Evolutionary conservation across 2,797 vertebrate genomes (phyloP), one percentile per base, ranked within the genome.

Genomic region (Zalophus californianus): DNA sequence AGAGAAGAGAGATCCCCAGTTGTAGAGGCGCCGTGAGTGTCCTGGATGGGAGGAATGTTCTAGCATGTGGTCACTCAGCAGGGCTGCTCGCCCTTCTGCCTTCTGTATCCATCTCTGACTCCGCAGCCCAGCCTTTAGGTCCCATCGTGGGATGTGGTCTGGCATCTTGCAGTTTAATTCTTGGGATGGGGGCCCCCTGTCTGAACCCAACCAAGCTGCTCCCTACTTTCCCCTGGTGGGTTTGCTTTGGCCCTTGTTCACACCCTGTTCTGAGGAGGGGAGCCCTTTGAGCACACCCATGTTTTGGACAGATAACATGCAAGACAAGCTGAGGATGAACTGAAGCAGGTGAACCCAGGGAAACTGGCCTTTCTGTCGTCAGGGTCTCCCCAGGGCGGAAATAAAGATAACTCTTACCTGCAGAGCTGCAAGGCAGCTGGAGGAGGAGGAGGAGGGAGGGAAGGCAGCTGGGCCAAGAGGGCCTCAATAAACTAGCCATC

Each of bases 321-420:
- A 41, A 15, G 13, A 62, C n/a, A 60, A 27, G 50, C 38, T 50
- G 77, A 86, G 66, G 87, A 12, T 48, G 14, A 62, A 9, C 2
- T 32, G 70, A 83, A 72, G n/a, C 60, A 64, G 12, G 6, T 25
- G 23, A 94, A 64, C 14, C 58, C n/a, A 1, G 15, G 64, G 56
- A 58, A 50, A 54, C 13, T 32, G 56, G 25, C 3, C 13, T 91
- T 92, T 91, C 44, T 80, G 20, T 70, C 72, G 20, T 72, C 2
- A 29, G 79, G 18, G 13, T 68, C 58, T 94, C 58, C 73, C 58
- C 11, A 73, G 56, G 50, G 41, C 60, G 87, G 70, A 13, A 87
- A 91, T 64, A 60, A 92, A 86, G 16, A 54, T 3, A 44, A 7
- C 23, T 35, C 98, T 97, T 97, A 98, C 98, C 98, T 96, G 97